Evolutionary conservation across 2,113 vertebrate genomes (phyloP), one percentile per base, ranked within the genome.

Genomic region (Corvus moneduloides): DNA sequence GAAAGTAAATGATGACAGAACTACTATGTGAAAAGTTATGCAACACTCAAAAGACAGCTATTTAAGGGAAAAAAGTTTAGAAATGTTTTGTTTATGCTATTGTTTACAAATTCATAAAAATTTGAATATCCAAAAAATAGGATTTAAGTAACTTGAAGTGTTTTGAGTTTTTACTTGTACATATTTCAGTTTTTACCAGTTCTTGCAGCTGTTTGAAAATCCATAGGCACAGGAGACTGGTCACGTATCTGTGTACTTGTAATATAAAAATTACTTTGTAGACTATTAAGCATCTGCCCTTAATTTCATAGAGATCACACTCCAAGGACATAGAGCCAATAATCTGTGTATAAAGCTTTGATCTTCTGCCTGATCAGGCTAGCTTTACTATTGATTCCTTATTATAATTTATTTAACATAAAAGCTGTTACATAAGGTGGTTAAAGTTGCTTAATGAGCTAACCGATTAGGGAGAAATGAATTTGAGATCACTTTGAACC

Each of bases 381-480:
- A 90, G 74, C 68, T 95, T 95, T 91, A 63, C 84, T 97, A 96
- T 95, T 93, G 95, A 97, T 96, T 97, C 76, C n/a, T 88, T 87
- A 84, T 94, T 95, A 95, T 96, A 95, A 96, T 95, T 97, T 97
- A 96, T 97, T 97, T 94, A 97, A 95, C 89, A 83, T 93, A 74
- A 96, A 95, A 94, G 64, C 82, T 95, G 44, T 96, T 97, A 93
- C 79, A 95, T 96, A 91, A 96, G 80, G 64, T 95, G 37, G 61
- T 90, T 96, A 93, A 94, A 93, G 46, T 91, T 96, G 46, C 92
- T 94, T 97, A 96, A 97, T 97, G 86, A 95, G 75, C 78, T 84
- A 84, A 91, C 87, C 2, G 84, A 93, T 95, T 94, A 94, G 52
- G 54, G 28, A 93, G 80, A 94, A 95, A 92, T 95, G 73, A 88